Base-by-base conservation (phyloP, 2,797 vertebrate genomes). In the Myotis vivesi region DNA sequence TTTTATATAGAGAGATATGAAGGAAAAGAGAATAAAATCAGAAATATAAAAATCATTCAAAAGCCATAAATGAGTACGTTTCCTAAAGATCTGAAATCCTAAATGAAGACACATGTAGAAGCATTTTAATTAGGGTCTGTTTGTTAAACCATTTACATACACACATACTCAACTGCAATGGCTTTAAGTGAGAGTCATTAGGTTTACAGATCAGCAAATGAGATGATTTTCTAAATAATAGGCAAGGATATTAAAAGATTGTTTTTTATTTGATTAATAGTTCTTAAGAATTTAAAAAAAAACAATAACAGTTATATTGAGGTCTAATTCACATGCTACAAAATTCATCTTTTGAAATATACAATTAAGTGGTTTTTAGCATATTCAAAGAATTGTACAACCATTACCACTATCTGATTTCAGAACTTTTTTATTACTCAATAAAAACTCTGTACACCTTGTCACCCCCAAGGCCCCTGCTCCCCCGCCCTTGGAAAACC, bases 121-220 rank as follows among this genome's bases (percentile, higher is more conserved):
- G 55, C 94, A 76, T 76, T 73, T 16, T 91, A 33, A 23, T 41
- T 72, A 57, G 9, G 0, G 0, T 0, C 9, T 15, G 0, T 25
- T 76, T n/a, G 38, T 36, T 68, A 75, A 93, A 3, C 3, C 55
- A 53, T 36, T 95, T 90, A 72, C 41, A 62, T 16, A 71, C 16
- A 62, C 23, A 69, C 12, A 53, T 6, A 89, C 30, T 84, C 53
- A 19, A 23, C 51, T 30, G 1, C 12, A 44, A 13, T 20, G 13
- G 5, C 30, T 62, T 71, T 13, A 46, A 33, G 16, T 59, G 75
- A 94, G 51, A 51, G 28, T 76, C 1, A 3, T 28, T 69, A 94
- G 93, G 19, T 91, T 87, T 94, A 84, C 46, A 83, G 81, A 55
- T 55, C 44, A 95, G 28, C 83, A 95, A 93, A 81, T 51, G 33